These are phyloP conservation scores for Agonopterix alstromeriana DNA, from an alignment of 2,888 invertebrate species.

Conservation along the genomic window DNA sequence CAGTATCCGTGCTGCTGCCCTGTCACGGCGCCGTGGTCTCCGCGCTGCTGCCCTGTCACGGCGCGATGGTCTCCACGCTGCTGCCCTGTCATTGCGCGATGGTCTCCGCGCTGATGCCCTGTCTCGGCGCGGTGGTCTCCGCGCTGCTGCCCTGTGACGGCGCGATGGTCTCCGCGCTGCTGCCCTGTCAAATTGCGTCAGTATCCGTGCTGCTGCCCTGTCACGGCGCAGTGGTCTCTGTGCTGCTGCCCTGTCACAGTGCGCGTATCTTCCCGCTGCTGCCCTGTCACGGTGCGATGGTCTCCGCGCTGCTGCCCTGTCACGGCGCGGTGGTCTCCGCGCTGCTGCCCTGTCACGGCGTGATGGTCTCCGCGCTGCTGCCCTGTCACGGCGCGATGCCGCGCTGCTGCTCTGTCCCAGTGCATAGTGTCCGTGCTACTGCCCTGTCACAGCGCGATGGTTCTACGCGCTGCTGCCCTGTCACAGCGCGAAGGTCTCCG, in stretches of 20 bases:
- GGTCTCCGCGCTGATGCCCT: not conserved
- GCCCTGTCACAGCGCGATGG: slow-evolving; percentile 3
- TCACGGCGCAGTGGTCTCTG: slow-evolving; percentile 3
- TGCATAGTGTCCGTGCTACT: too few species aligned
- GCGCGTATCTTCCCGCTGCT: slow-evolving; percentile 1
- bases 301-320: slow-evolving; percentile 6
- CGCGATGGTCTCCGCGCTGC: slow-evolving; percentile 1
- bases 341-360: too few species aligned
- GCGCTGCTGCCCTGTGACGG: slow-evolving; percentile 5
- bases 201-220: slow-evolving; percentile 4
- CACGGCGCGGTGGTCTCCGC: slow-evolving; percentile 1
- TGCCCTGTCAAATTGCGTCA: slow-evolving; percentile 7
- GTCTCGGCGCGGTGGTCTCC: not conserved
- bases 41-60: slow-evolving; percentile 3
- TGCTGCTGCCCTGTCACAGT: slow-evolving; percentile 11
- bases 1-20: slow-evolving; percentile 4
- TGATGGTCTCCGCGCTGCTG: too few species aligned
- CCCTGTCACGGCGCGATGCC: too few species aligned
- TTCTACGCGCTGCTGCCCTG: too few species aligned
- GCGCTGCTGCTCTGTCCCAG: too few species aligned
- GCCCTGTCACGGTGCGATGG: slow-evolving; percentile 8
- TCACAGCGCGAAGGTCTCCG: not conserved
- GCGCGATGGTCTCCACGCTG: not conserved
- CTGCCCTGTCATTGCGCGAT: not conserved
- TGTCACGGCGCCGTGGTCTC: slow-evolving; percentile 3